phyloP scores from a whole-genome alignment of 2,888 invertebrate genomes.

The Meghimatium bilineatum region DNA sequence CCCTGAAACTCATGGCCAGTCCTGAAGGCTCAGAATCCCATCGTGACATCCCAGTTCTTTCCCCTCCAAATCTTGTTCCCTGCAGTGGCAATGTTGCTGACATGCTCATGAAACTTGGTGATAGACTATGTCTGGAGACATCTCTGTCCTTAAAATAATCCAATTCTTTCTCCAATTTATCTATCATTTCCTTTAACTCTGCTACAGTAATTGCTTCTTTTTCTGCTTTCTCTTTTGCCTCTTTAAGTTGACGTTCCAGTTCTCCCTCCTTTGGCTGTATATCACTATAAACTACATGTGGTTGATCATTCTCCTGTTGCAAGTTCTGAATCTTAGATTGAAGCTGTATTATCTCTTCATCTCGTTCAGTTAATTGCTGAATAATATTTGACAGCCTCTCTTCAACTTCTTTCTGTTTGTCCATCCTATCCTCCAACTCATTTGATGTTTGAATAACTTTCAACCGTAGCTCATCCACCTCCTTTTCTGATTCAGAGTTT shows the following conservation, averaged over 20 bases:
- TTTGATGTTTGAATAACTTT: constrained; percentile 37
- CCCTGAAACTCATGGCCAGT: constrained; percentile 10
- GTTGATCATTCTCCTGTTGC: constrained; percentile 53
- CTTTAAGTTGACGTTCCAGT: constrained; percentile 7
- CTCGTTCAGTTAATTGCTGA: constrained; percentile 59
- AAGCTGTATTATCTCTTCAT: constrained; percentile 61
- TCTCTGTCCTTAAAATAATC: constrained; percentile 8
- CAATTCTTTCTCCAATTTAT: not conserved
- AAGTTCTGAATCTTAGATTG: constrained; percentile 57
- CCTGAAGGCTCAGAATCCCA: constrained; percentile 53
- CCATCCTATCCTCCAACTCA: constrained; percentile 51
- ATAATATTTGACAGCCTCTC: constrained; percentile 60
- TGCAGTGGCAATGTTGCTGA: constrained; percentile 47
- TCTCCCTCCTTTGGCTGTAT: not conserved
- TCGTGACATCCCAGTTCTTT: constrained; percentile 34
- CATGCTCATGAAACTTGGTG: constrained; percentile 17
- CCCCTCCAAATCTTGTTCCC: not conserved
- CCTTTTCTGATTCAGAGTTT: constrained; percentile 22
- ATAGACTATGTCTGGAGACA: not conserved
- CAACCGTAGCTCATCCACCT: constrained; percentile 32
- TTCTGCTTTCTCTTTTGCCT: constrained; percentile 41
- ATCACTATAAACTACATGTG: not conserved
- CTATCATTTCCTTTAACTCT: not conserved
- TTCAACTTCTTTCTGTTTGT: constrained; percentile 56
- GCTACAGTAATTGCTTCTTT: constrained; percentile 43